Conservation (phyloP, 1,140 invertebrate species). For the Cotesia vestalis region DNA sequence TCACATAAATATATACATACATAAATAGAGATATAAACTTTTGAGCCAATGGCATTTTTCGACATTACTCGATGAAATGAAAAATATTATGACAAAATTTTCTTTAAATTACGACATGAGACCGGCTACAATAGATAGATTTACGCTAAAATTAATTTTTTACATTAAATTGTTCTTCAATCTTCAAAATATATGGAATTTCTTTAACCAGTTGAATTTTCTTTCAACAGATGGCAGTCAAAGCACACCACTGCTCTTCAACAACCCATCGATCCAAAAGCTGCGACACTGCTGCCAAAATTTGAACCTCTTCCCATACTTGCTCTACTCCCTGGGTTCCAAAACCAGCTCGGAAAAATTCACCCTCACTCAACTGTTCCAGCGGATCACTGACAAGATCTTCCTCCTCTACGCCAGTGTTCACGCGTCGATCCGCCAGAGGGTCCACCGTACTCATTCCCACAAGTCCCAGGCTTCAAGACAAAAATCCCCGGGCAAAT, state of each 20-base stretch:
- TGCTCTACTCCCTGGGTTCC: constrained; percentile 60
- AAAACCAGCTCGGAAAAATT: constrained; percentile 49
- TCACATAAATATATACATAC: no score
- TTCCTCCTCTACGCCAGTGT: constrained; percentile 49
- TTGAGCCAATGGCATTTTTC: no score
- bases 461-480: not conserved
- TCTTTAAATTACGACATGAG: no score
- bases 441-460: constrained; percentile 32
- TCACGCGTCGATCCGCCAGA: constrained; percentile 33
- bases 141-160: no score
- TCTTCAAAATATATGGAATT: not conserved
- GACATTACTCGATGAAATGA: no score
- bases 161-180: no score
- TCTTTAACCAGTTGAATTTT: constrained; percentile 19
- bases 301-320: constrained; percentile 59
- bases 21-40: no score
- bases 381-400: constrained; percentile 47
- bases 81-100: no score
- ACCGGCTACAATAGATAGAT: no score
- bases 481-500: no score
- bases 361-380: constrained; percentile 47
- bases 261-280: constrained; percentile 59
- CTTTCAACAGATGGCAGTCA: constrained; percentile 56
- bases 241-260: constrained; percentile 56
- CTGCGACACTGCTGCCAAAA: constrained; percentile 64